Evolutionary conservation across 1,140 invertebrate species (phyloP).

Genomic region (Aphelenchoides besseyi): DNA sequence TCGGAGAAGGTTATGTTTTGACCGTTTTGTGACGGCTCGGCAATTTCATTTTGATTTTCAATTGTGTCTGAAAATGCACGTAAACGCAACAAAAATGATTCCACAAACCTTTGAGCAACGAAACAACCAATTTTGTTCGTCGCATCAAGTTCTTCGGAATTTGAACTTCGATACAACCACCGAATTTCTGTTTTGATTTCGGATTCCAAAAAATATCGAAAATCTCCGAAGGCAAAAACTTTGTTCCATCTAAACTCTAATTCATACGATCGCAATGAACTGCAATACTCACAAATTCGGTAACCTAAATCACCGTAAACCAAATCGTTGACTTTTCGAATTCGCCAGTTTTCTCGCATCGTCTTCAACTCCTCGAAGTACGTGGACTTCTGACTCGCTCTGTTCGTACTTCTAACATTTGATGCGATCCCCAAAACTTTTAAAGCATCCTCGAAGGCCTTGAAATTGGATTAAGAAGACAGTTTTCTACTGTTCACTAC

Average conservation of each 20-base stretch:
- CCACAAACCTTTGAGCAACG: slow-evolving; percentile 11
- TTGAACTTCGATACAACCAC: slow-evolving; percentile 29
- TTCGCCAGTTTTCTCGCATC: slow-evolving; percentile 47
- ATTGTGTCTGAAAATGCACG: slow-evolving; percentile 23
- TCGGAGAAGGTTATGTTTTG: slow-evolving; percentile 24
- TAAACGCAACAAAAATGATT: slow-evolving; percentile 8
- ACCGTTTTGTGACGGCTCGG: background rate
- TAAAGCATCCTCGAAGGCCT: slow-evolving; percentile 38
- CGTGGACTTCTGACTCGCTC: background rate
- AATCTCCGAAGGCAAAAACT: slow-evolving; percentile 38
- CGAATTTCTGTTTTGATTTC: background rate
- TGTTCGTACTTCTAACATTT: background rate
- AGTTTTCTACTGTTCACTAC: slow-evolving; percentile 17
- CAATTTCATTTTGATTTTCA: slow-evolving; percentile 20
- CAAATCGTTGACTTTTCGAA: slow-evolving; percentile 42
- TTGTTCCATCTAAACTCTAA: slow-evolving; percentile 30
- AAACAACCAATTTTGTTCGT: slow-evolving; percentile 21
- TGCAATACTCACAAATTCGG: slow-evolving; percentile 38
- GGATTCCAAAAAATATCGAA: slow-evolving; percentile 46
- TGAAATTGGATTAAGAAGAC: background rate
- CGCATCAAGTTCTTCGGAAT: slow-evolving; percentile 36
- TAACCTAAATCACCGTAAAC: slow-evolving; percentile 50
- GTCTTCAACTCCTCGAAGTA: slow-evolving; percentile 40
- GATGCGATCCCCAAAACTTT: slow-evolving; percentile 26
- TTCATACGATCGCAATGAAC: background rate